phyloP scores from a whole-genome alignment of 2,113 vertebrate genomes.

The Scatophagus argus region DNA sequence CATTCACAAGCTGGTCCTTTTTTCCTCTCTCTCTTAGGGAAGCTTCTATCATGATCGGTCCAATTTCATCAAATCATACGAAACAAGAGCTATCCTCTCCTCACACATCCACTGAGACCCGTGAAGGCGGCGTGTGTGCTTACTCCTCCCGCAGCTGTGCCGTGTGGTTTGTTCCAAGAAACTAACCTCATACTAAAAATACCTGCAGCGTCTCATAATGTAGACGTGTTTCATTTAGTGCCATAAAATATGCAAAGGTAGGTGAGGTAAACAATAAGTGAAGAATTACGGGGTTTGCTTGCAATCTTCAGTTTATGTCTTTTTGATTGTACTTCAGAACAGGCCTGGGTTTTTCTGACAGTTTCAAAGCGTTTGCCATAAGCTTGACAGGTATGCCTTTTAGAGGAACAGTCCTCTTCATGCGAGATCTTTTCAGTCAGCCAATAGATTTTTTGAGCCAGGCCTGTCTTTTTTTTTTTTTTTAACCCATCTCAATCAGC shows the following conservation, averaged over 20 bases:
- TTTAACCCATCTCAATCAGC: slow-evolving; percentile 4
- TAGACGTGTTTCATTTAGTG: slow-evolving; percentile 65
- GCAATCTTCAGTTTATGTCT: slow-evolving; percentile 1
- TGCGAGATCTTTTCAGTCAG: slow-evolving; percentile 10
- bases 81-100: slow-evolving; percentile 26
- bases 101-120: slow-evolving; percentile 26
- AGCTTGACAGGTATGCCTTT: neutral
- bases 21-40: neutral
- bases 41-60: neutral
- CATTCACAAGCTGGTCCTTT: neutral
- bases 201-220: slow-evolving; percentile 39
- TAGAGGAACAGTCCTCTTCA: neutral
- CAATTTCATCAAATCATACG: slow-evolving; percentile 25
- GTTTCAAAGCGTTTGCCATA: neutral
- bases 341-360: neutral
- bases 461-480: slow-evolving; percentile 41
- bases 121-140: slow-evolving; percentile 3
- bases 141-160: slow-evolving; percentile 51
- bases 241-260: slow-evolving; percentile 80
- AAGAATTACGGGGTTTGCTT: neutral
- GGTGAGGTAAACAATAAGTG: slow-evolving; percentile 48
- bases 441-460: neutral
- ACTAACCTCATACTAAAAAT: slow-evolving; percentile 61
- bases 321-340: slow-evolving; percentile 15
- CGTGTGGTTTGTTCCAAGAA: slow-evolving; percentile 18